Conservation (phyloP, 2,113 vertebrate species). For the Zeus faber region DNA sequence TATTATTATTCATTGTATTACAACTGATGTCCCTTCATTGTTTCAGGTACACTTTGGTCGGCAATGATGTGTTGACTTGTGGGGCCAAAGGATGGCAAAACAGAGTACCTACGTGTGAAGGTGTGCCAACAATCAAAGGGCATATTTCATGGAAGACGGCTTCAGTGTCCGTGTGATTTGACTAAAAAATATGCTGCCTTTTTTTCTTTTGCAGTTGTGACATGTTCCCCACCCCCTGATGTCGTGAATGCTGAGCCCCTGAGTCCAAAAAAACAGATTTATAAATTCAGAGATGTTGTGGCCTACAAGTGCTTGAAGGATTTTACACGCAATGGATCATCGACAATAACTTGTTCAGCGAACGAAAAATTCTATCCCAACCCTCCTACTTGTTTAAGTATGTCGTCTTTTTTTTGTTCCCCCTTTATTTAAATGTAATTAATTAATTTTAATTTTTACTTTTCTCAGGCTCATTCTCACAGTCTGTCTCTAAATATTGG, state of each 20-base stretch:
- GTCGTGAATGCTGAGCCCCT: fast-evolving
- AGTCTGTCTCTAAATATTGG: not conserved
- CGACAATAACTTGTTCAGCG: not conserved
- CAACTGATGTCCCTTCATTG: no score
- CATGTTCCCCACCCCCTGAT: fast-evolving
- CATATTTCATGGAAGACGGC: slow-evolving; percentile 9
- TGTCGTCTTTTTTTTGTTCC: slow-evolving; percentile 14
- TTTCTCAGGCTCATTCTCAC: not conserved
- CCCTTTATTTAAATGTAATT: not conserved
- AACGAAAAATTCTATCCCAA: slow-evolving; percentile 20
- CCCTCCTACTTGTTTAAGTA: slow-evolving; percentile 57
- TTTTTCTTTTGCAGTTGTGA: slow-evolving; percentile 43
- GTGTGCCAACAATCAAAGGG: slow-evolving; percentile 23
- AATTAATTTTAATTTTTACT: slow-evolving; percentile 6
- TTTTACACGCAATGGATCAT: slow-evolving; percentile 8
- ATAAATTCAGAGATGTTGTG: fast-evolving
- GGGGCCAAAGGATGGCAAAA: not conserved
- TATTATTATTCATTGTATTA: no score
- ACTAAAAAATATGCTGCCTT: slow-evolving; percentile 5
- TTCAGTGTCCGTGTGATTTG: not conserved
- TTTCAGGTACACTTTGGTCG: not conserved
- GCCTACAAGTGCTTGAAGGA: not conserved
- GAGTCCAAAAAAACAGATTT: fast-evolving
- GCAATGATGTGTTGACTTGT: fast-evolving
- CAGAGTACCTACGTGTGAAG: slow-evolving; percentile 46